Base-by-base conservation (phyloP, 2,113 vertebrate genomes). In the Rhinoderma darwinii region DNA sequence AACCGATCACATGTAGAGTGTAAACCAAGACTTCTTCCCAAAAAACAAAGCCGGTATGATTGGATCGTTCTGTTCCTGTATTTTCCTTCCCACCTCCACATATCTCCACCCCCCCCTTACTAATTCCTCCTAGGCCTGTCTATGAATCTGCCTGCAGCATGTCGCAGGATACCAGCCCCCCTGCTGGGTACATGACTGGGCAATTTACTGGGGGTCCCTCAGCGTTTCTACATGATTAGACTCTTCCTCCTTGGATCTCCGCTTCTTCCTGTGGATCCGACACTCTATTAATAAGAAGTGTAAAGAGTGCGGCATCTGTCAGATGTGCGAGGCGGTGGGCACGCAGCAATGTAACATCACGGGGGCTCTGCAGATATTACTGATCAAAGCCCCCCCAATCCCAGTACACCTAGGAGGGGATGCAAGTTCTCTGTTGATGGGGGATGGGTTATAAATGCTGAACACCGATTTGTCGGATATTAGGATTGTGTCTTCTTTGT, bases 171-270 rank as follows among this genome's bases (percentile, higher is more conserved):
- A 9, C 35, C 78, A 6, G 43, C 63, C 27, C 61, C 43, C 63
- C 63, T 14, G 20, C 63, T 35, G 43, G 37, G 18, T 35, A 17
- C 11, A 35, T n/a, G 30, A 51, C 39, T 4, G n/a, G 25, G n/a
- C 41, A 43, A 82, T 82, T 82, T 82, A 47, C 59, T 70, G 20
- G 20, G 54, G 81, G 68, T 70, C 81, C 44, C 66, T 22, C 39
- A 22, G 81, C 66, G 10, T 63, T 37, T 83, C 63, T 83, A 27
- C 63, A 9, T 70, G 30, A 68, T 68, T 83, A 39, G 8, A 68
- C 15, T 27, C 39, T 70, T 68, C 43, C 81, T 50, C 61, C 61
- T 32, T 43, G 37, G 32, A 54, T 54, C 77, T 44, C 80, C 1
- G 17, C 35, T 72, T 41, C 68, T 72, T 72, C 68, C 81, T 35